These are phyloP conservation scores for Acanthosepion esculentum DNA, from an alignment of 2,888 invertebrate species.

Conservation along the genomic window DNA sequence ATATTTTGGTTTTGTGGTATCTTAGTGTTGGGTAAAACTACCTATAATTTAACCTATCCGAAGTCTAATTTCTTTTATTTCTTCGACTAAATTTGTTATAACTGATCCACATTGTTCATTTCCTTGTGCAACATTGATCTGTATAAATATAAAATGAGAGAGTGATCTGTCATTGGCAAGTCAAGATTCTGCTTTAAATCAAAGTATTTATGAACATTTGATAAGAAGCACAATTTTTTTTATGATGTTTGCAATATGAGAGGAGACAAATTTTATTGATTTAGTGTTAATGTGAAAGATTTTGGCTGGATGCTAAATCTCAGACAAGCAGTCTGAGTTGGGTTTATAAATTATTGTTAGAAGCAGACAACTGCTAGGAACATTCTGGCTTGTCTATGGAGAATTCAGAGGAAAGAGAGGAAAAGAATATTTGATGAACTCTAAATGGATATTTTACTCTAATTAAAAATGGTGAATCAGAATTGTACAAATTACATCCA, in stretches of 20 bases:
- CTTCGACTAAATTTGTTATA: background rate
- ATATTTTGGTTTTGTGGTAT: too few species aligned
- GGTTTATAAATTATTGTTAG: background rate
- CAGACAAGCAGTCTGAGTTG: constrained; percentile 17
- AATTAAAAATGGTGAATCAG: background rate
- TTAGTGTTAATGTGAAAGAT: background rate
- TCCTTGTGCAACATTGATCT: background rate
- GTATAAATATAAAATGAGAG: background rate
- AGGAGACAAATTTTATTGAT: background rate
- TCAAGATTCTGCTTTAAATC: background rate
- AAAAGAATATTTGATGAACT: background rate
- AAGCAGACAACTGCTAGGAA: background rate
- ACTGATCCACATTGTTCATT: background rate
- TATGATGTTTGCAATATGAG: background rate
- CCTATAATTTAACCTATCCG: too few species aligned
- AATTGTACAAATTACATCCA: background rate
- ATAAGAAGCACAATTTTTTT: background rate
- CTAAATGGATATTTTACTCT: background rate
- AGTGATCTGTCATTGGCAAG: background rate
- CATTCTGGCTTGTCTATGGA: background rate
- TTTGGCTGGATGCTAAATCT: constrained; percentile 11
- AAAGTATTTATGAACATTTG: background rate
- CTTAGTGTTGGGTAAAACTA: too few species aligned
- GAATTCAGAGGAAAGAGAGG: background rate
- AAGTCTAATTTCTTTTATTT: too few species aligned